phyloP scores from a whole-genome alignment of 2,113 vertebrate species.

The Tonatia bakeri region DNA sequence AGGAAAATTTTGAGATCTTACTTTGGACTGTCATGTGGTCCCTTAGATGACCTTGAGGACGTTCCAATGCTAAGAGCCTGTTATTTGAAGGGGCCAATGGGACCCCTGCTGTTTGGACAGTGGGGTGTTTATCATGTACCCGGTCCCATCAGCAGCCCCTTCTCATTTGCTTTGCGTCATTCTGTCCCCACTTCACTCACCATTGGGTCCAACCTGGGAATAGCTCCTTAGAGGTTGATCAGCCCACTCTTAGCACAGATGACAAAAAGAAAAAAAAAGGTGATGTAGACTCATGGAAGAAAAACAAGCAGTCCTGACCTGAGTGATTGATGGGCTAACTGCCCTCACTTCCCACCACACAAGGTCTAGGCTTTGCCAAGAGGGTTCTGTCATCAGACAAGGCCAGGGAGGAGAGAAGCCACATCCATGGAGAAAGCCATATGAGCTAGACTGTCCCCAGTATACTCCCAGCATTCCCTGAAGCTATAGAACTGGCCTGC shows the following conservation, averaged over 20 bases:
- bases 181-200: background rate
- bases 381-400: background rate
- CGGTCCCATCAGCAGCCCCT: background rate
- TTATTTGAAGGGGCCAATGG: background rate
- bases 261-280: background rate
- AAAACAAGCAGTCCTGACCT: background rate
- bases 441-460: fast-evolving
- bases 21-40: background rate
- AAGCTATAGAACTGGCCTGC: background rate
- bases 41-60: background rate
- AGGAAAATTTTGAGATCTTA: background rate
- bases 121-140: fast-evolving
- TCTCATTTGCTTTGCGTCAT: fast-evolving
- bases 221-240: background rate
- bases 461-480: fast-evolving
- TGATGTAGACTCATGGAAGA: background rate
- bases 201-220: background rate
- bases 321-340: background rate
- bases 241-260: background rate
- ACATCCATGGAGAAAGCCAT: background rate
- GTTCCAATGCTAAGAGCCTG: background rate
- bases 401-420: background rate
- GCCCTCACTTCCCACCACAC: background rate
- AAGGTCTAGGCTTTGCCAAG: background rate
- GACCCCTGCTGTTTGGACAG: no score